Percentiles rank a stretch among this genome's conserved stretches.
Evolutionary conservation across 2,888 invertebrate genomes (phyloP).

Genomic region (Pristionchus fissidentatus): DNA sequence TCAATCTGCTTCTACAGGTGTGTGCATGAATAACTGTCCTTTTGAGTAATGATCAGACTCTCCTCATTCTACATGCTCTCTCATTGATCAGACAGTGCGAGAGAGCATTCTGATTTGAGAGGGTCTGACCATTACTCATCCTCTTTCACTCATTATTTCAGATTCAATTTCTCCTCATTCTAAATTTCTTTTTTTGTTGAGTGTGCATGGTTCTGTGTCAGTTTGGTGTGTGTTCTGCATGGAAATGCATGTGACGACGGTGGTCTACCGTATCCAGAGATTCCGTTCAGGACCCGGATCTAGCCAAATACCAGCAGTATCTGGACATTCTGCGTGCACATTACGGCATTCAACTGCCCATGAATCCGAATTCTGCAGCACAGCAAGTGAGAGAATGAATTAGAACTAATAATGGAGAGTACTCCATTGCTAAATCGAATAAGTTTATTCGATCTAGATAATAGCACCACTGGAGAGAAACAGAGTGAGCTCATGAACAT

Average conservation of each 20-base stretch:
- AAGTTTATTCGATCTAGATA: too few species aligned
- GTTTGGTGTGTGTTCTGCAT: too few species aligned
- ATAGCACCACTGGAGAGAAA: too few species aligned
- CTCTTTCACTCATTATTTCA: too few species aligned
- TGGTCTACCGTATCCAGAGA: neutral
- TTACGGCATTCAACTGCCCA: constrained; percentile 44
- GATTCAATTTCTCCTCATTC: neutral
- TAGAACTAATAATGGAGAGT: neutral
- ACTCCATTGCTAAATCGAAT: too few species aligned
- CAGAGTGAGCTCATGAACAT: neutral
- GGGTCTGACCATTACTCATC: too few species aligned
- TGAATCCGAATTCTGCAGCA: neutral
- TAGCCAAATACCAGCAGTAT: constrained; percentile 69
- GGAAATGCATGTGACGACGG: neutral
- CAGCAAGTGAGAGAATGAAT: neutral
- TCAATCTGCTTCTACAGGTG: constrained; percentile 16
- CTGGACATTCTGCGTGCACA: constrained; percentile 62
- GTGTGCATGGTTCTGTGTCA: too few species aligned
- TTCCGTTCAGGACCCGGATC: constrained; percentile 51
- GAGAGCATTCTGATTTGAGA: too few species aligned
- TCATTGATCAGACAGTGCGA: too few species aligned
- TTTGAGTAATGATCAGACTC: neutral
- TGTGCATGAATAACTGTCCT: neutral
- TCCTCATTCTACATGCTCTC: neutral
- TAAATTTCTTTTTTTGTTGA: neutral